Percentiles rank a stretch among this genome's conserved stretches.
These are phyloP conservation scores for Lutjanus argentimaculatus DNA, from an alignment of 2,797 vertebrate species.

Conservation along the genomic window DNA sequence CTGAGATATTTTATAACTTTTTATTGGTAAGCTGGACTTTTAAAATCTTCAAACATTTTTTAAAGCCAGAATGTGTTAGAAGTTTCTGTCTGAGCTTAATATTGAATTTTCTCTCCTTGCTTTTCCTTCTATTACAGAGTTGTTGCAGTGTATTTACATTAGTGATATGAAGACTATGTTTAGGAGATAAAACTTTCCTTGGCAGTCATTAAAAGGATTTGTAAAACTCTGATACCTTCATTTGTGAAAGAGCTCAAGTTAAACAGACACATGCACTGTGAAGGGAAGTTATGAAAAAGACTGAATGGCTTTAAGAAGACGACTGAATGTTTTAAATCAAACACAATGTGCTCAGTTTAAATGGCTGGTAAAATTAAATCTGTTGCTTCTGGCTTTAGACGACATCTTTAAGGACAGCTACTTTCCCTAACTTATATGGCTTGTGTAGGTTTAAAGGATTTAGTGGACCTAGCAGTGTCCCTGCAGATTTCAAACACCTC, in stretches of 20 bases:
- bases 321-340: constrained; percentile 19
- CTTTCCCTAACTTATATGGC: constrained; percentile 28
- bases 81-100: constrained; percentile 4
- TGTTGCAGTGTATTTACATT: constrained; percentile 40
- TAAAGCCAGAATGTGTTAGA: constrained; percentile 23
- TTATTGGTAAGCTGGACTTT: constrained; percentile 12
- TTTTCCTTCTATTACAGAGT: constrained; percentile 33
- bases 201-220: constrained; percentile 53
- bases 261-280: constrained; percentile 35
- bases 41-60: constrained; percentile 23
- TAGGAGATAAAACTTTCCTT: constrained; percentile 41
- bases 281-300: constrained; percentile 26
- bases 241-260: constrained; percentile 47
- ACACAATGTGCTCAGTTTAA: constrained; percentile 28
- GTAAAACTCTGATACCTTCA: constrained; percentile 34
- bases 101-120: constrained; percentile 27
- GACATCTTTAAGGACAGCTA: constrained; percentile 19
- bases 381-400: constrained; percentile 23
- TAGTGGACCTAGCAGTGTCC: no score
- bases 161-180: constrained; percentile 36
- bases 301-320: constrained; percentile 9
- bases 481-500: not conserved
- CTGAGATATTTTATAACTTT: not conserved
- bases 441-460: constrained; percentile 1
- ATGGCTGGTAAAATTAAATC: constrained; percentile 29